Base-by-base conservation (phyloP, 2,888 invertebrate species). In the Ceramica pisi region DNA sequence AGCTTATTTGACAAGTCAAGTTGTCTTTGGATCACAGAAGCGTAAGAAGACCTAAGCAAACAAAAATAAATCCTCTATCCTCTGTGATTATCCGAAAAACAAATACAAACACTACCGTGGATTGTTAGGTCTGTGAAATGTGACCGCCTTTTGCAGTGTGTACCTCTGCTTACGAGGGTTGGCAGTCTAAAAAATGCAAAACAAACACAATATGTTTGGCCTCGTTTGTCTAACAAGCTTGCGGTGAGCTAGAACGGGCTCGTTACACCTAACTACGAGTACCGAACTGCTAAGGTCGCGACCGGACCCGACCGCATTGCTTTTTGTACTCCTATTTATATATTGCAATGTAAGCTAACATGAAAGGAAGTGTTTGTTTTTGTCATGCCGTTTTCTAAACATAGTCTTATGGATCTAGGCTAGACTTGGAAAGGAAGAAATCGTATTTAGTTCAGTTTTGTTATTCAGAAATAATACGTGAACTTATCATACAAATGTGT, bases 191-290 rank as follows among this genome's bases (percentile, higher is more conserved):
- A 85, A 85, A 85, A 86, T 82, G 82, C 76, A 82, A 86, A 82
- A 82, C 85, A 81, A 79, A 76, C 75, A 78, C 76, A n/a, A n/a
- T n/a, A 81, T 86, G 86, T 84, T 85, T 85, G 82, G 80, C 80
- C 82, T 85, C 79, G 78, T 85, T 85, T 81, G 79, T 79, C 84
- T 85, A 86, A 86, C 85, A 86, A 86, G 85, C 82, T 84, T 84
- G 86, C 73, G 84, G 86, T 84, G 69, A 78, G 81, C 82, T 84
- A 82, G 85, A 62, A 82, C 86, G 71, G 70, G 64, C 76, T 86
- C 59, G 81, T 86, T 85, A 82, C 78, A 74, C 61, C 77, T 82
- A 78, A 80, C 84, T 85, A 67, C 76, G 74, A 78, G 78, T 70
- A 80, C 77, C 72, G 76, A 80, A 78, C 80, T 71, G 69, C 80